Percentiles rank a stretch among this genome's conserved stretches.
phyloP scores from a whole-genome alignment of 2,113 vertebrate genomes.

The Amazona vittata region DNA sequence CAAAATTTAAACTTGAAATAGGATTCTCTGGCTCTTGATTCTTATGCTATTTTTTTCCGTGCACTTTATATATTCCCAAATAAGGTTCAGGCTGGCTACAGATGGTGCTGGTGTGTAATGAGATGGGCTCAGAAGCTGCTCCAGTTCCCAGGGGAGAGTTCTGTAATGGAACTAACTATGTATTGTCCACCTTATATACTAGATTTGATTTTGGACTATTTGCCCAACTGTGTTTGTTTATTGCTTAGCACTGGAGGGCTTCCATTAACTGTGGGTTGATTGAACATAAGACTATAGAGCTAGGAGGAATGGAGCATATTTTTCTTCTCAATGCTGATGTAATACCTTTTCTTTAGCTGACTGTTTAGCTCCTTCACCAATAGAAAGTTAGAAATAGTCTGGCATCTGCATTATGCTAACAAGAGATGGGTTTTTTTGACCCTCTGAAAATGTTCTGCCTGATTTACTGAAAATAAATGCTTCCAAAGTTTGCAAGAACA shows the following conservation, averaged over 20 bases:
- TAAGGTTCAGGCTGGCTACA: constrained; percentile 90
- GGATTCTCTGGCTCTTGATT: constrained; percentile 92
- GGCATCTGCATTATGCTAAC: constrained; percentile 15
- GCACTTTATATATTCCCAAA: constrained; percentile 94
- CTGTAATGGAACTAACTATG: constrained; percentile 89
- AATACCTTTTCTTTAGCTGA: constrained; percentile 74
- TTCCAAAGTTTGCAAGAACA: constrained; percentile 47
- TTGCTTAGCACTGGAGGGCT: constrained; percentile 82
- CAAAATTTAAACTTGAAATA: constrained; percentile 98
- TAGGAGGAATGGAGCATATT: constrained; percentile 67
- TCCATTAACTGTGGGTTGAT: constrained; percentile 82
- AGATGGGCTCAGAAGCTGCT: constrained; percentile 82
- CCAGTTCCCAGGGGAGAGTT: constrained; percentile 85
- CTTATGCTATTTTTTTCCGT: constrained; percentile 85
- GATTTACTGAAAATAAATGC: constrained; percentile 45
- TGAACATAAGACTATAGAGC: constrained; percentile 75
- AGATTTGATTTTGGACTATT: constrained; percentile 93
- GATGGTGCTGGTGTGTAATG: constrained; percentile 93
- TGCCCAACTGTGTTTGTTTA: constrained; percentile 87
- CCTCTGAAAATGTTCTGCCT: constrained; percentile 22
- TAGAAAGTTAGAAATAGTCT: constrained; percentile 61
- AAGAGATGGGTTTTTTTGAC: neutral
- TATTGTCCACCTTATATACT: constrained; percentile 83
- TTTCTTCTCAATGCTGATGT: constrained; percentile 69
- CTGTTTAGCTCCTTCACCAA: constrained; percentile 56